Evolutionary conservation across 2,113 vertebrate genomes (phyloP), one percentile per base, ranked within the genome.

Genomic region (Pseudorectes ferrugineus): DNA sequence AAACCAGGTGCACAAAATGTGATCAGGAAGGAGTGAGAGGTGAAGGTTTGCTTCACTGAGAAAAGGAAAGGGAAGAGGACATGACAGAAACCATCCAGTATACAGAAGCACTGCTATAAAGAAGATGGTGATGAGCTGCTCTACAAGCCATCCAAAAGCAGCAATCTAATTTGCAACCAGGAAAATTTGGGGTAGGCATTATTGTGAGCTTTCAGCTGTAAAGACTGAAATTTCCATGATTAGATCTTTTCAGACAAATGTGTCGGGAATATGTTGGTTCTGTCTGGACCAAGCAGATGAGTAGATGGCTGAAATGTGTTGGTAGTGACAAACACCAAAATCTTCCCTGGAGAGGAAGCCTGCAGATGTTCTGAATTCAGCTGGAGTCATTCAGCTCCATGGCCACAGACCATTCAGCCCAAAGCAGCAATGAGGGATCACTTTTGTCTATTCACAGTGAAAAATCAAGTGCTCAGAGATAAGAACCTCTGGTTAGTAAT

Each of bases 401-500:
- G 12, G 81, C 38, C 85, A 67, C 14, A 63, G 63, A 68, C 38
- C 21, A 8, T 46, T 61, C 85, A 79, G 71, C 84, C 55, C 58
- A 46, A 59, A 66, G 78, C 78, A 95, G 67, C 33, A 26, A 13
- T 6, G 78, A 85, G 40, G 75, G 87, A 93, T 89, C 4, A 3
- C 78, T 58, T 79, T 54, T 74, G 35, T 71, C 75, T 85, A 24
- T 77, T 95, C 71, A 43, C 31, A 48, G 43, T 28, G 72, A 88
- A 80, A 87, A 92, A 63, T 31, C 63, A 88, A 88, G 65, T 63
- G 40, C 75, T 90, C 31, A 11, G 85, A 77, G 85, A 66, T 40
- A 76, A 74, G 82, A 62, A 94, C 59, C 46, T 84, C 89, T 91
- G 82, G 82, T 93, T 90, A 88, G 85, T 96, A 74, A 95, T 94